A percentile compares a stretch with the other conserved stretches of the same genome.
phyloP scores from a whole-genome alignment of 2,113 vertebrate species.

The Trematomus loennbergii region DNA sequence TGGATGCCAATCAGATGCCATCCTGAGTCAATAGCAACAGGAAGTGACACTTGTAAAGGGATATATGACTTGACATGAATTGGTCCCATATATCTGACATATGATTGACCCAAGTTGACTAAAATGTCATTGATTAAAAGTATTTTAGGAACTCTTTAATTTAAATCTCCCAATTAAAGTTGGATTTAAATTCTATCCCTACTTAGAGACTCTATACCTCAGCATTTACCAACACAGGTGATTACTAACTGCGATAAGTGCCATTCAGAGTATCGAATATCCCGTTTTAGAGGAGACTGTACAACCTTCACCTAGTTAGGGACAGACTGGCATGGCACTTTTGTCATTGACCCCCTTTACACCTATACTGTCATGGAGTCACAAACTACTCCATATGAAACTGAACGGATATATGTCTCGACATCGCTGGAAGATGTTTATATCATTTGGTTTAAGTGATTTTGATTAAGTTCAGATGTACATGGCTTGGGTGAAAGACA shows the following conservation, averaged over 20 bases:
- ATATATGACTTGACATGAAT: too few relatives aligned
- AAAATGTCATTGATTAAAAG: too few relatives aligned
- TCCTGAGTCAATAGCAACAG: too few relatives aligned
- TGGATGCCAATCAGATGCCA: too few relatives aligned
- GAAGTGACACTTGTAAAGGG: too few relatives aligned
- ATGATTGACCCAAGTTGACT: too few relatives aligned
- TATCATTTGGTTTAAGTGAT: not conserved
- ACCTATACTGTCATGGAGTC: too few relatives aligned
- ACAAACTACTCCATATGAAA: too few relatives aligned
- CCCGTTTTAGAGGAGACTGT: conserved; percentile 12
- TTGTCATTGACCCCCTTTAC: not conserved
- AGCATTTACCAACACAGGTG: conserved; percentile 11
- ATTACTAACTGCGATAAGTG: conserved; percentile 34
- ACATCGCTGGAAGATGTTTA: not conserved
- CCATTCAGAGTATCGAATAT: conserved; percentile 4
- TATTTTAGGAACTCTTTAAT: not conserved
- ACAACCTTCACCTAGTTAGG: conserved; percentile 1
- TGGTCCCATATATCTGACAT: too few relatives aligned
- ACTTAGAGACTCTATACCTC: not conserved
- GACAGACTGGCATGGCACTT: not conserved
- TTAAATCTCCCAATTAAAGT: not conserved
- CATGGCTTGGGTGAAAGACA: not conserved
- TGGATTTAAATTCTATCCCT: not conserved
- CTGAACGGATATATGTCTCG: not conserved
- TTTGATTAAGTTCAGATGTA: not conserved